Conservation (phyloP, 2,113 vertebrate species). For the Sinocyclocheilus grahami region DNA sequence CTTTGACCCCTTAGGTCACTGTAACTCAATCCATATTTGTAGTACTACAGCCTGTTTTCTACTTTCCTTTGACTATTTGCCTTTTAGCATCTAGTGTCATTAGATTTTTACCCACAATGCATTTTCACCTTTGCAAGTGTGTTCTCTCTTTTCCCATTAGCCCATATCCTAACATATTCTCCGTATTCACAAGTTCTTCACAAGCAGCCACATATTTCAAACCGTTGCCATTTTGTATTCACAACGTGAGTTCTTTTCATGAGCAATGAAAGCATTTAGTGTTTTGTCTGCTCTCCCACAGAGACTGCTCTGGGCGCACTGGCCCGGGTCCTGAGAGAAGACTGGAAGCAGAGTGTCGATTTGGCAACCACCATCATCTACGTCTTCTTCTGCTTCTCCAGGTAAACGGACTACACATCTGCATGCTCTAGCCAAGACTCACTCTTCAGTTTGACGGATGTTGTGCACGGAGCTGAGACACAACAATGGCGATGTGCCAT, state of each 20-base stretch:
- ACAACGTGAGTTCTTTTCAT: slow-evolving; percentile 12
- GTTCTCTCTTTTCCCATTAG: not conserved
- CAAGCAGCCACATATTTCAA: slow-evolving; percentile 10
- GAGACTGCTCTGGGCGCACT: slow-evolving; percentile 87
- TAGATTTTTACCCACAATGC: slow-evolving; percentile 8
- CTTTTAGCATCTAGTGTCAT: not conserved
- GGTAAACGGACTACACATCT: slow-evolving; percentile 70
- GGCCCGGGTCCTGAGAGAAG: slow-evolving; percentile 89
- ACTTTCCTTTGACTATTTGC: not conserved
- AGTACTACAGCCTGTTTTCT: not conserved
- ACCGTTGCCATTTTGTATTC: not conserved
- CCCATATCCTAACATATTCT: not conserved
- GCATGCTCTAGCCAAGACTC: slow-evolving; percentile 1
- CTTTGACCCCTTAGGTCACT: not conserved
- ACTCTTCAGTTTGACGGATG: slow-evolving; percentile 24
- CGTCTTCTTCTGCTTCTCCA: slow-evolving; percentile 95
- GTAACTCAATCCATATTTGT: not conserved
- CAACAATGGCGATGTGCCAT: slow-evolving; percentile 48
- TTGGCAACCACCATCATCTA: slow-evolving; percentile 93
- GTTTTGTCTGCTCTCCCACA: slow-evolving; percentile 60
- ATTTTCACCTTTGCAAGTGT: not conserved
- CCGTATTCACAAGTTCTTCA: not conserved
- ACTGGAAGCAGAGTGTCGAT: slow-evolving; percentile 93
- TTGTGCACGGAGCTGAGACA: not conserved
- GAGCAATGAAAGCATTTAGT: slow-evolving; percentile 15